Conservation (phyloP, 2,888 invertebrate species). For the Nasonovia ribisnigri region DNA sequence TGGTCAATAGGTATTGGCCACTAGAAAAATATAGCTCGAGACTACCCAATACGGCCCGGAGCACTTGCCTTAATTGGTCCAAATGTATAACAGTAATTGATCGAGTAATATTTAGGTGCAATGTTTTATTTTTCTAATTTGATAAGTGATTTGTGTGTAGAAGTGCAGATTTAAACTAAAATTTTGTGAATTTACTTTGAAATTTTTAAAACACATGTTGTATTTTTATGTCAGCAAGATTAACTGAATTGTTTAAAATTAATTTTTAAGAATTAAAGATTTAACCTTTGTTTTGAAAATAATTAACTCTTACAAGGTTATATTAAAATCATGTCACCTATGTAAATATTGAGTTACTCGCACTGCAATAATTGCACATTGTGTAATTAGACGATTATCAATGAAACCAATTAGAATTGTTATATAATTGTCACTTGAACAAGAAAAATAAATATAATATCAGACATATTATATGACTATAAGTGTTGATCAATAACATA, state of each 20-base stretch:
- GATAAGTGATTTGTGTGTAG: background rate
- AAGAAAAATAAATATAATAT: background rate
- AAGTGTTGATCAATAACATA: background rate
- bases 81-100: background rate
- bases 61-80: background rate
- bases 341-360: background rate
- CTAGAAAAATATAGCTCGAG: no score
- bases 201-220: background rate
- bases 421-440: background rate
- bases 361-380: background rate
- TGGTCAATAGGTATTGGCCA: no score
- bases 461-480: background rate
- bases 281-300: background rate
- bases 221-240: background rate
- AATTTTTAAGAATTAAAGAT: background rate
- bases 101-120: background rate
- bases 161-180: background rate
- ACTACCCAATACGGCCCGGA: no score
- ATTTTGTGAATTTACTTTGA: background rate
- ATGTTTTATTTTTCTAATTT: background rate
- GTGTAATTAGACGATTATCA: background rate
- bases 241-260: background rate
- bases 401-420: conserved; percentile 6
- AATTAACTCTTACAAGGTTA: background rate
- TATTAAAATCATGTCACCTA: background rate